A percentile compares a stretch with the other conserved stretches of the same genome.
phyloP scores from a whole-genome alignment of 2,888 invertebrate species.

The Eupithecia subumbrata region DNA sequence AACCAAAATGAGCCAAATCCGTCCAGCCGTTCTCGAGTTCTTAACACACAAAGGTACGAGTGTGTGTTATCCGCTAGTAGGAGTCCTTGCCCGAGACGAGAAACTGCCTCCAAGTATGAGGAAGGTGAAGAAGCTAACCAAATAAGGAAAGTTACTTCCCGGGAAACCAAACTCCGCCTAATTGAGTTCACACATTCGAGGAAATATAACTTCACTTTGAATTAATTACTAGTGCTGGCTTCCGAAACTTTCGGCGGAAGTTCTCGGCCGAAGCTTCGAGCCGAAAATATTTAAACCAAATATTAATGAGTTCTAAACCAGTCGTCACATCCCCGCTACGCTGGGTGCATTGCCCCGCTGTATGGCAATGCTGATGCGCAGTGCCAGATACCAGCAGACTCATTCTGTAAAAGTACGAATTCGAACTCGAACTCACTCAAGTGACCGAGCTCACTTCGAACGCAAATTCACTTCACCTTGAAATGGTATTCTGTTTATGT shows the following conservation, averaged over 20 bases:
- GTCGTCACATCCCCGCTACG: no score
- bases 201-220: slow-evolving; percentile 39
- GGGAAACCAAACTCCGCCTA: slow-evolving; percentile 23
- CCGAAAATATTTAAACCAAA: no score
- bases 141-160: slow-evolving; percentile 25
- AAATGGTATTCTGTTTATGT: no score
- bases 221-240: slow-evolving; percentile 36
- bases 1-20: no score
- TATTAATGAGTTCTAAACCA: no score
- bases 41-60: background rate
- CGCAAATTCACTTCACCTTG: no score
- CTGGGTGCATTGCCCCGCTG: no score
- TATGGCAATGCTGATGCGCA: no score
- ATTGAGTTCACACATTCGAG: slow-evolving; percentile 37
- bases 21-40: background rate
- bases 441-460: no score
- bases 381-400: no score
- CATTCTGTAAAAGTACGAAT: no score
- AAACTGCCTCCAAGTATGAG: background rate
- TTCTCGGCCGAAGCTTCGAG: background rate
- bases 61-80: background rate
- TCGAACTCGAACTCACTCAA: no score
- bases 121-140: slow-evolving; percentile 28
- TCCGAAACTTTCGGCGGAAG: background rate
- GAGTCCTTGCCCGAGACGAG: background rate